Conservation (phyloP, 2,797 vertebrate species). For the Bucorvus abyssinicus region DNA sequence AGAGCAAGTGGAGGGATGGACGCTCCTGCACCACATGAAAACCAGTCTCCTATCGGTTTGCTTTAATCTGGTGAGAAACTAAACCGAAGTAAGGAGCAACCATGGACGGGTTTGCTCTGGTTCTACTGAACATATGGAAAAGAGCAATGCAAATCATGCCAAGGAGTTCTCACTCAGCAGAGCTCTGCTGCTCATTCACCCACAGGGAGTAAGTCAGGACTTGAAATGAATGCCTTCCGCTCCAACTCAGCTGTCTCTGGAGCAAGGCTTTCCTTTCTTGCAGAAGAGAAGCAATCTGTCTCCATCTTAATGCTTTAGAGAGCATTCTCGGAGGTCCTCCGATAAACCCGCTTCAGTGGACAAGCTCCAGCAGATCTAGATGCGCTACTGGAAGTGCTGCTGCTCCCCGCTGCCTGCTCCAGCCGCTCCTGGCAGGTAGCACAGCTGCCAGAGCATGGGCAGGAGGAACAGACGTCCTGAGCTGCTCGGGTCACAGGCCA, state of each 20-base stretch:
- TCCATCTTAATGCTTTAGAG: not conserved
- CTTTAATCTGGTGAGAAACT: constrained; percentile 67
- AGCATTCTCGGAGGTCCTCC: not conserved
- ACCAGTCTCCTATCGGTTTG: not conserved
- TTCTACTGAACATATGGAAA: constrained; percentile 23
- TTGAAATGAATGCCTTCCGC: not conserved
- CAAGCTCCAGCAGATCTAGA: not conserved
- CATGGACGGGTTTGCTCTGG: constrained; percentile 48
- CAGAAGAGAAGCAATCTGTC: not conserved
- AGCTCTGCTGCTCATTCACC: not conserved
- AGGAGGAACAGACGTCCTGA: rapidly evolving
- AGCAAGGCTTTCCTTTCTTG: not conserved
- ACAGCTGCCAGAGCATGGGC: not conserved
- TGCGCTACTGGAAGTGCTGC: not conserved
- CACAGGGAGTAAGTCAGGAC: not conserved
- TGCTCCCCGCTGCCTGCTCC: not conserved
- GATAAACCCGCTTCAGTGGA: not conserved
- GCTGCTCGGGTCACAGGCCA: not conserved
- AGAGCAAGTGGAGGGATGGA: not conserved
- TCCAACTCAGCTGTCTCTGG: not conserved
- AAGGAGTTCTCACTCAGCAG: constrained; percentile 10
- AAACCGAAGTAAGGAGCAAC: constrained; percentile 15
- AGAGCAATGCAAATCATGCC: constrained; percentile 49
- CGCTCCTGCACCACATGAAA: not conserved
- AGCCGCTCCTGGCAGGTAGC: not conserved